These are phyloP conservation scores for Neosilurus mollespiculum DNA, from an alignment of 2,797 vertebrate genomes.

Conservation along the genomic window DNA sequence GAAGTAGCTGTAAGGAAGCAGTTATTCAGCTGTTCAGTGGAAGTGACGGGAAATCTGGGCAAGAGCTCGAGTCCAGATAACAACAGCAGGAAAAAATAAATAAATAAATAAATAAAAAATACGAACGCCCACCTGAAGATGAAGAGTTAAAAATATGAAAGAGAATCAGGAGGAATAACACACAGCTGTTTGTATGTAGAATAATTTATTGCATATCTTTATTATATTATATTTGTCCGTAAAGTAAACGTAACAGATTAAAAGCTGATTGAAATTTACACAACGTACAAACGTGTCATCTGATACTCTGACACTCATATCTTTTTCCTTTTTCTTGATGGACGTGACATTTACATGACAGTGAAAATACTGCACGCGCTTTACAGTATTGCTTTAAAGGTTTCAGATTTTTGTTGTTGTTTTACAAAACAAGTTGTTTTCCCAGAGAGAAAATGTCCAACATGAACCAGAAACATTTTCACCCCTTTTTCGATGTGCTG, in stretches of 20 bases:
- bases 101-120: background rate
- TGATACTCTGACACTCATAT: background rate
- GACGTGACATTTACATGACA: conserved; percentile 40
- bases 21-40: conserved; percentile 16
- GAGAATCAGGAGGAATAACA: background rate
- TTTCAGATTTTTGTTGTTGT: conserved; percentile 28
- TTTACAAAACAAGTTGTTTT: conserved; percentile 50
- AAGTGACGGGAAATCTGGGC: conserved; percentile 24
- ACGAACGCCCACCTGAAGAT: background rate
- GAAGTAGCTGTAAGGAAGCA: conserved; percentile 6
- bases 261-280: conserved; percentile 74
- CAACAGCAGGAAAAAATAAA: background rate
- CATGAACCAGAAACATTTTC: background rate
- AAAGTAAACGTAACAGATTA: conserved; percentile 71
- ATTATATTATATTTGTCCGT: conserved; percentile 66
- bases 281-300: conserved; percentile 64
- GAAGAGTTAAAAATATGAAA: background rate
- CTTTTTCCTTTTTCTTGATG: background rate
- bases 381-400: conserved; percentile 72
- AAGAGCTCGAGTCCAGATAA: conserved; percentile 12
- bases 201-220: conserved; percentile 82
- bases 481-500: conserved; percentile 14
- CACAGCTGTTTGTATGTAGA: conserved; percentile 65
- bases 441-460: background rate
- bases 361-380: conserved; percentile 50